Conservation (phyloP, 2,888 invertebrate genomes). For the Orgyia antiqua region DNA sequence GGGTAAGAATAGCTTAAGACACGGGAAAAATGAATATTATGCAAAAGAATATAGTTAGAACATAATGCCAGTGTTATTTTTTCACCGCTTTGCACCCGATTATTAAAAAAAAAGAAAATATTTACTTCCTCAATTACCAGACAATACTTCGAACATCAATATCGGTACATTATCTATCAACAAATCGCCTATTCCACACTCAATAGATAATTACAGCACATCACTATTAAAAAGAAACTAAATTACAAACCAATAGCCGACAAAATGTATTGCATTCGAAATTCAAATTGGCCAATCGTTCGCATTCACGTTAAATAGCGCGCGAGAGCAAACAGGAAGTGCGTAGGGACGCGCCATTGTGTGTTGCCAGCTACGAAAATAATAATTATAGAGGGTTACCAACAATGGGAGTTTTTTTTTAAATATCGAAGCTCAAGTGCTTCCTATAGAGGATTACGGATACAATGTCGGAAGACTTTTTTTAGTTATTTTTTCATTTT, state of each 20-base stretch:
- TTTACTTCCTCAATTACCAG: slow-evolving; percentile 24
- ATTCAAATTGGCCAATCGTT: slow-evolving; percentile 74
- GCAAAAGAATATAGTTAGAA: too few species aligned
- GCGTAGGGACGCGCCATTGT: slow-evolving; percentile 64
- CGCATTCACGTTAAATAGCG: slow-evolving; percentile 76
- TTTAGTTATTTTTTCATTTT: slow-evolving; percentile 38
- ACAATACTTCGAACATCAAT: slow-evolving; percentile 9
- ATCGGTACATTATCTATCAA: slow-evolving; percentile 10
- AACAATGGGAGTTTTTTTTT: slow-evolving; percentile 62
- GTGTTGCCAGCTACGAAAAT: slow-evolving; percentile 76
- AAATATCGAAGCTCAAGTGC: slow-evolving; percentile 74
- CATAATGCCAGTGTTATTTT: too few species aligned
- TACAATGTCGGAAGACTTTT: slow-evolving; percentile 58
- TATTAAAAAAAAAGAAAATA: slow-evolving; percentile 3
- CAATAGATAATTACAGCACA: slow-evolving; percentile 28
- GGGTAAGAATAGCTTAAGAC: too few species aligned
- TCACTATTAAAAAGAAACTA: slow-evolving; percentile 42
- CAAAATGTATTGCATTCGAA: slow-evolving; percentile 63
- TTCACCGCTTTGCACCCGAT: too few species aligned
- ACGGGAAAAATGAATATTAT: too few species aligned
- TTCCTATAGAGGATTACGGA: slow-evolving; percentile 71
- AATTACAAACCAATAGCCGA: slow-evolving; percentile 54
- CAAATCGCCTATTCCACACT: slow-evolving; percentile 20
- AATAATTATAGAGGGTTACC: slow-evolving; percentile 74
- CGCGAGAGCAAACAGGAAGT: slow-evolving; percentile 77